A percentile compares a stretch with the other conserved stretches of the same genome.
These are phyloP conservation scores for Picus viridis DNA, from an alignment of 2,797 vertebrate species.

Conservation along the genomic window DNA sequence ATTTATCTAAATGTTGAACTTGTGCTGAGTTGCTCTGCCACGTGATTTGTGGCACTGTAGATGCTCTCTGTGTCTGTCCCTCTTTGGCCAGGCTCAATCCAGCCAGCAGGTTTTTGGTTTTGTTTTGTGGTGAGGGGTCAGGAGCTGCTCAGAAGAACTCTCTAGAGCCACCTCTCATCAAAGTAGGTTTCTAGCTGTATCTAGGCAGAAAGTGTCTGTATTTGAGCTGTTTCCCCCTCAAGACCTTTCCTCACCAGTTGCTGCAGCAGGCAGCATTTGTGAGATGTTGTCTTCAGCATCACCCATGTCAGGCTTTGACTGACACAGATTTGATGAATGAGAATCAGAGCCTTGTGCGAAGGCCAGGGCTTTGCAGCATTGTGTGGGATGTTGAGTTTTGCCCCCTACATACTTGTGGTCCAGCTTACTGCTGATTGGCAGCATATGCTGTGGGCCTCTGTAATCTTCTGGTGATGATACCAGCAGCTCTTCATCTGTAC, in stretches of 20 bases:
- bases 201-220: background rate
- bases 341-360: background rate
- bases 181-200: background rate
- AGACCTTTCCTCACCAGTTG: background rate
- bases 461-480: background rate
- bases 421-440: background rate
- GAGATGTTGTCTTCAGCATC: background rate
- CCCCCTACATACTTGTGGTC: background rate
- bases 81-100: background rate
- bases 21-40: background rate
- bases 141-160: background rate
- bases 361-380: background rate
- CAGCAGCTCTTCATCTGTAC: background rate
- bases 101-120: no score
- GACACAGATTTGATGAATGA: rapidly evolving
- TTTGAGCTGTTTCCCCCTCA: rapidly evolving
- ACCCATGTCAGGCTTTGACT: background rate
- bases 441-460: rapidly evolving
- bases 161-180: background rate
- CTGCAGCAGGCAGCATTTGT: rapidly evolving
- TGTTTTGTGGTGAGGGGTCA: background rate
- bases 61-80: rapidly evolving
- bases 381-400: background rate
- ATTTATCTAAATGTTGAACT: background rate
- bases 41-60: background rate